Conservation (phyloP, 2,797 vertebrate genomes). For the Rhynchonycteris naso region DNA sequence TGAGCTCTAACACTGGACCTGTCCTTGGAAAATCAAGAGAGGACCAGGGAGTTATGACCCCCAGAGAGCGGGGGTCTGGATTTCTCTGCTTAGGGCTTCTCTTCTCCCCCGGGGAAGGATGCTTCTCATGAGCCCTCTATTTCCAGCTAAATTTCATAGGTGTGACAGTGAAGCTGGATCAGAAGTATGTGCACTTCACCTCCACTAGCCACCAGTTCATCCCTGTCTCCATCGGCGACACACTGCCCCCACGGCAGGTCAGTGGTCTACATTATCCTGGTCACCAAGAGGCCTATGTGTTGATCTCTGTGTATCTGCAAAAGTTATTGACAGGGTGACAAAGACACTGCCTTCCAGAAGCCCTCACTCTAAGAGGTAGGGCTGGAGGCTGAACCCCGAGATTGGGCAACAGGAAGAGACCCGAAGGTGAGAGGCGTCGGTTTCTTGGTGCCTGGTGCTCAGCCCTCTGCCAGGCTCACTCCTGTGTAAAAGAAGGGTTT, state of each 20-base stretch:
- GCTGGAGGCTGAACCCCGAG: not conserved
- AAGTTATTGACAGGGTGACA: not conserved
- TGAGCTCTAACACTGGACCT: slow-evolving; percentile 79
- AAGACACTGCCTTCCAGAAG: not conserved
- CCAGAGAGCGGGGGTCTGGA: not conserved
- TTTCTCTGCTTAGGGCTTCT: not conserved
- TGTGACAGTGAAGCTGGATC: slow-evolving; percentile 87
- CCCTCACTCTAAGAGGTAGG: not conserved
- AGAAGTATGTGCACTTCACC: slow-evolving; percentile 89
- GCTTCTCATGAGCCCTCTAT: not conserved
- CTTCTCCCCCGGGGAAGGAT: not conserved
- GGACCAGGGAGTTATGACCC: not conserved
- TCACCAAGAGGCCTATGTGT: not conserved
- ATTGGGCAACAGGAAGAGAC: not conserved
- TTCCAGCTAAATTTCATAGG: slow-evolving; percentile 93
- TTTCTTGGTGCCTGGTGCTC: not conserved
- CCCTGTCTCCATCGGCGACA: slow-evolving; percentile 88
- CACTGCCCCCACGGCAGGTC: slow-evolving; percentile 92
- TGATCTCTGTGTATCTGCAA: not conserved
- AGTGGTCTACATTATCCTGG: slow-evolving; percentile 41
- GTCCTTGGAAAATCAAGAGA: not conserved
- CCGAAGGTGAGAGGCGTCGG: not conserved
- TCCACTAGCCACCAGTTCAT: slow-evolving; percentile 89
- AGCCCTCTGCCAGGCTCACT: not conserved
- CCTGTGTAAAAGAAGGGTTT: not conserved